Evolutionary conservation across 2,888 invertebrate genomes (phyloP).

Genomic region (Synergus umbraculus): DNA sequence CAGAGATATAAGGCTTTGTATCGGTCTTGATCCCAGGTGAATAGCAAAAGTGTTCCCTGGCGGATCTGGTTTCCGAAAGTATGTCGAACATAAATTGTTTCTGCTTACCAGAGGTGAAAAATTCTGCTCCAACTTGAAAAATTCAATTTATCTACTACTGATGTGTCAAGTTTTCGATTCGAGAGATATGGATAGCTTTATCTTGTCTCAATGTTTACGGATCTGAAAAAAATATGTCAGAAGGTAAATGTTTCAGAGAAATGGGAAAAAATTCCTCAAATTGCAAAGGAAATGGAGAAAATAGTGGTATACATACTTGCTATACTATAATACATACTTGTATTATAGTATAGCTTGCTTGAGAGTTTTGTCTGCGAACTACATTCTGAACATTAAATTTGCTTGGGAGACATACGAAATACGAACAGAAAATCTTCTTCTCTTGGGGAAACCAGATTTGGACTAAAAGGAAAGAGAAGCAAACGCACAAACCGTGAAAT

Average conservation of each 20-base stretch:
- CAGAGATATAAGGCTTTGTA: background rate
- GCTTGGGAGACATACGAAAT: conserved; percentile 30
- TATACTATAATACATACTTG: conserved; percentile 15
- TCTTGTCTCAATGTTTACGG: background rate
- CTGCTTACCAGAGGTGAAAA: too few relatives aligned
- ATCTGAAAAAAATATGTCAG: conserved; percentile 14
- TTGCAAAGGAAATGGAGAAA: conserved; percentile 10
- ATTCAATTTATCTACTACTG: background rate
- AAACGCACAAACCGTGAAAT: conserved; percentile 32
- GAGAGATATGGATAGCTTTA: background rate
- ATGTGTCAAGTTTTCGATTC: background rate
- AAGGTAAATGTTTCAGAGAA: conserved; percentile 8
- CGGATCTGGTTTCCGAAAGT: background rate
- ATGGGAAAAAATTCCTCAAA: conserved; percentile 8
- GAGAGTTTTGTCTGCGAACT: background rate
- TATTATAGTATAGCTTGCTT: background rate
- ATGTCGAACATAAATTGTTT: background rate
- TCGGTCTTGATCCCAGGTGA: background rate
- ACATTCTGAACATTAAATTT: conserved; percentile 35
- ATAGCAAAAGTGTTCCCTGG: background rate
- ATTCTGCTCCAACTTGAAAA: too few relatives aligned
- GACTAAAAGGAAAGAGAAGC: background rate
- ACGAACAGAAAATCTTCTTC: conserved; percentile 6
- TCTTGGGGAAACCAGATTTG: background rate
- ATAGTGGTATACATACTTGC: conserved; percentile 1